Evolutionary conservation across 2,888 invertebrate genomes (phyloP).

Genomic region (Strigamia crassipes): DNA sequence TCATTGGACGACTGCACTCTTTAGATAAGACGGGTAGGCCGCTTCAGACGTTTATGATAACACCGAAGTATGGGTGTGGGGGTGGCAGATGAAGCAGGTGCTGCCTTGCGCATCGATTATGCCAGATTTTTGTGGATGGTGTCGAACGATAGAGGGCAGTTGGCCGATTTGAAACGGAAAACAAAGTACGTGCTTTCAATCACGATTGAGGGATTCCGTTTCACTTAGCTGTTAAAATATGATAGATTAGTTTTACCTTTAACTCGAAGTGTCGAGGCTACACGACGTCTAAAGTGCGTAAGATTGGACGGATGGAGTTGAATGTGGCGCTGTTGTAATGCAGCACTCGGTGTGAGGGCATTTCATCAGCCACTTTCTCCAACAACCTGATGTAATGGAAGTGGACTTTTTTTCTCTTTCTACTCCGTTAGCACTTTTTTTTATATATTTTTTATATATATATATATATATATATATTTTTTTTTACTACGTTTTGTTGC

Average conservation of each 20-base stretch:
- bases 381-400: slow-evolving; percentile 21
- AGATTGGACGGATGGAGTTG: neutral
- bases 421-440: neutral
- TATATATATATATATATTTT: too few species aligned
- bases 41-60: slow-evolving; percentile 13
- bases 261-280: neutral
- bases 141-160: neutral
- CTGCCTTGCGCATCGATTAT: slow-evolving; percentile 19
- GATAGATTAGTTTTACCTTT: slow-evolving; percentile 15
- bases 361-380: slow-evolving; percentile 34
- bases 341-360: neutral
- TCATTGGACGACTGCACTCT: slow-evolving; percentile 17
- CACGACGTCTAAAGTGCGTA: neutral
- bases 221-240: neutral
- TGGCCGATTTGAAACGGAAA: neutral
- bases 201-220: neutral
- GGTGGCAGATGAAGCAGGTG: slow-evolving; percentile 4
- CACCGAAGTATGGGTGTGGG: neutral
- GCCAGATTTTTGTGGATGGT: neutral
- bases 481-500: neutral
- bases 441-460: neutral
- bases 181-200: neutral
- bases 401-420: neutral
- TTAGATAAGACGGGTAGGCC: neutral
- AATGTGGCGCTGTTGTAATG: slow-evolving; percentile 30